A percentile compares a stretch with the other conserved stretches of the same genome.
Evolutionary conservation across 1,140 invertebrate genomes (phyloP).

Genomic region (Antheraea mylitta): DNA sequence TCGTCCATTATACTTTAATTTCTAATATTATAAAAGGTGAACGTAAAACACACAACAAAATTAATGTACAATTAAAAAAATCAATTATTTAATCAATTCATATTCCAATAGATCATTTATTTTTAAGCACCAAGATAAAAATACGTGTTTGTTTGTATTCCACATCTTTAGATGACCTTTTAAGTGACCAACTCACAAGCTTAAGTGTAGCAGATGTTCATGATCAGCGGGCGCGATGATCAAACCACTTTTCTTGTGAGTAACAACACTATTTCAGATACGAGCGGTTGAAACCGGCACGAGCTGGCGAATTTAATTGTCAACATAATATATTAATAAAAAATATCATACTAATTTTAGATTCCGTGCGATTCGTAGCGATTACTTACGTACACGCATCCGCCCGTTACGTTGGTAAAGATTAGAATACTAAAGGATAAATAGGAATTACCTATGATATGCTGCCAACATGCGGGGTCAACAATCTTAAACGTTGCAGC

Average conservation of each 20-base stretch:
- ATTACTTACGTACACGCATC: slow-evolving; percentile 17
- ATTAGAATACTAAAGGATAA: slow-evolving; percentile 29
- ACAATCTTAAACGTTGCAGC: slow-evolving; percentile 14
- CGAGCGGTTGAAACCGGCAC: slow-evolving; percentile 39
- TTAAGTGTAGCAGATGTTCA: slow-evolving; percentile 19
- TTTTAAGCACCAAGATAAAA: neutral
- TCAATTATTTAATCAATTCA: neutral
- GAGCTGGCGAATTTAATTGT: slow-evolving; percentile 21
- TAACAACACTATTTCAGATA: slow-evolving; percentile 38
- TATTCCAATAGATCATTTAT: neutral
- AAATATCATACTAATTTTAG: slow-evolving; percentile 34
- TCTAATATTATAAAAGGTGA: no score
- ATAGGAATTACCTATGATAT: slow-evolving; percentile 18
- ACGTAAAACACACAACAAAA: neutral
- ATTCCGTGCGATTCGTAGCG: slow-evolving; percentile 21
- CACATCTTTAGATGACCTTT: slow-evolving; percentile 1
- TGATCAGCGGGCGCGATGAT: slow-evolving; percentile 40
- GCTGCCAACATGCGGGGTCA: slow-evolving; percentile 15
- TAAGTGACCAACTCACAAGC: neutral
- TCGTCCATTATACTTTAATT: no score
- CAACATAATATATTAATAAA: slow-evolving; percentile 16
- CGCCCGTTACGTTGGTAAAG: slow-evolving; percentile 19
- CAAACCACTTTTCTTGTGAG: slow-evolving; percentile 38
- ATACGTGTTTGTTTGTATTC: neutral
- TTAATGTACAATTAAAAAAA: neutral